A percentile compares a stretch with the other conserved stretches of the same genome.
Evolutionary conservation across 2,888 invertebrate genomes (phyloP).

Genomic region (Cryptus viduatorius): DNA sequence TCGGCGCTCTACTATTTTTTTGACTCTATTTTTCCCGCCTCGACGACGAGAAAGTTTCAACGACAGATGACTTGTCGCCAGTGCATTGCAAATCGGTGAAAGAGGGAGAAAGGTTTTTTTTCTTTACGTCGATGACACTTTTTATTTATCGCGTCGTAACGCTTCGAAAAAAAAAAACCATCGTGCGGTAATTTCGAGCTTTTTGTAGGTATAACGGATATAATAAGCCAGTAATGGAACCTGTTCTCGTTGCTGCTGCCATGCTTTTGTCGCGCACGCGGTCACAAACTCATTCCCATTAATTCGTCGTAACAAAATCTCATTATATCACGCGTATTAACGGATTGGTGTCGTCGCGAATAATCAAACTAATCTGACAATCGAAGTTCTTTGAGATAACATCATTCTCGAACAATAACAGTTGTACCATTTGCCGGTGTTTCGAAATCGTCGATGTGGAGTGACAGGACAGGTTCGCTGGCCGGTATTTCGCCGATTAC

Average conservation of each 20-base stretch:
- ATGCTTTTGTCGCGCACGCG: conserved; percentile 25
- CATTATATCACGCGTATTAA: not conserved
- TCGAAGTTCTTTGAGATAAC: not conserved
- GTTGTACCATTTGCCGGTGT: conserved; percentile 4
- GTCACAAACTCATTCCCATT: conserved; percentile 10
- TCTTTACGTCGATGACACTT: no score
- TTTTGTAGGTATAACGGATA: no score
- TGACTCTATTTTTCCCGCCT: no score
- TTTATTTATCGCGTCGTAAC: no score
- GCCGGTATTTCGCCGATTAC: conserved; percentile 7
- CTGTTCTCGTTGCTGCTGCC: not conserved
- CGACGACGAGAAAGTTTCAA: no score
- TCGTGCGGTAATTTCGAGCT: no score
- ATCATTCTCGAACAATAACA: not conserved
- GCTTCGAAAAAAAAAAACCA: no score
- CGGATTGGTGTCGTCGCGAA: not conserved
- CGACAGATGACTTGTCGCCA: no score
- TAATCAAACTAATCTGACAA: not conserved
- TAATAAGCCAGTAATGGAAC: not conserved
- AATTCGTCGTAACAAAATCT: conserved; percentile 5
- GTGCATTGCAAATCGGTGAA: no score
- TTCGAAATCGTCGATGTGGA: not conserved
- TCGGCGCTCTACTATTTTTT: no score
- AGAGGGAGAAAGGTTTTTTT: no score
- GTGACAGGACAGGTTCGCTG: conserved; percentile 3